Conservation (phyloP, 2,888 invertebrate genomes). For the Mythimna albipuncta region DNA sequence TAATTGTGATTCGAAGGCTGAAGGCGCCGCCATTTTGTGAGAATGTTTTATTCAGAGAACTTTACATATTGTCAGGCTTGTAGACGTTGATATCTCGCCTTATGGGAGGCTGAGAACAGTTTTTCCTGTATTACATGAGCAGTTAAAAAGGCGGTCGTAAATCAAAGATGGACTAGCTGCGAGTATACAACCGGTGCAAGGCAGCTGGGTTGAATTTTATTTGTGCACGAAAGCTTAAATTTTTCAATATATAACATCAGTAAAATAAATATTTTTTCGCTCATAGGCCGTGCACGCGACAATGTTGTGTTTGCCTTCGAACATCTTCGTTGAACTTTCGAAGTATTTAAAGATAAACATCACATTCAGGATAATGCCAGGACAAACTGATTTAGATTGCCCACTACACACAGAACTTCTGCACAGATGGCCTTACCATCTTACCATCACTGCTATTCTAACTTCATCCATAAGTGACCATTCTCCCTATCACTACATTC, state of each 20-base stretch:
- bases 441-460: too few relatives aligned
- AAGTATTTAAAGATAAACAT: not conserved
- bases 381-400: not conserved
- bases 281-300: not conserved
- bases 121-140: constrained; percentile 4
- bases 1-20: constrained; percentile 56
- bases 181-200: not conserved
- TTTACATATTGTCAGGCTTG: constrained; percentile 52
- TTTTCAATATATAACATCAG: not conserved
- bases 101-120: not conserved
- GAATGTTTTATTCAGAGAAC: constrained; percentile 64
- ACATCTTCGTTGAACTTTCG: not conserved
- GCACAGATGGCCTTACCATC: too few relatives aligned
- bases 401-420: not conserved
- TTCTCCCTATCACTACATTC: too few relatives aligned
- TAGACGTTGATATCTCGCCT: constrained; percentile 9
- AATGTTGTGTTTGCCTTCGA: not conserved
- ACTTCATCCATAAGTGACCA: too few relatives aligned
- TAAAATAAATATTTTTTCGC: too few relatives aligned
- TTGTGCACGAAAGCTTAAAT: not conserved
- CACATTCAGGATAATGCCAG: not conserved
- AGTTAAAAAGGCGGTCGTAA: not conserved
- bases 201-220: not conserved
- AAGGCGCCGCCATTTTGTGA: constrained; percentile 38
- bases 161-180: not conserved